phyloP scores from a whole-genome alignment of 2,113 vertebrate genomes.

The Perognathus longimembris region DNA sequence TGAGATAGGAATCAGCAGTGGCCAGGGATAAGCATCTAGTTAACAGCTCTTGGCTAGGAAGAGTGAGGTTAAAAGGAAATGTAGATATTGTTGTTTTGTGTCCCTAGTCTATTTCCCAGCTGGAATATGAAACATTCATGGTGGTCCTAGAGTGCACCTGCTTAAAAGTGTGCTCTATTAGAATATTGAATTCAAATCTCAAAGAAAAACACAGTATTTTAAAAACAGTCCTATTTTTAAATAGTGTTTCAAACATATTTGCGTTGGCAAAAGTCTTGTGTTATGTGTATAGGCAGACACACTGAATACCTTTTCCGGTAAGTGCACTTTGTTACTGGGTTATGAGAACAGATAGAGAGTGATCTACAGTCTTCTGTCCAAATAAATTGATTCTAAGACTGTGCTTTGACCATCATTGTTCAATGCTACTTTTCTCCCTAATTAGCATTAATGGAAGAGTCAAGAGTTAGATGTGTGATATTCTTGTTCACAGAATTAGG shows the following conservation, averaged over 20 bases:
- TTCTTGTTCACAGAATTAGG: not conserved
- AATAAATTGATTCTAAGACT: not conserved
- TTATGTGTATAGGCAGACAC: not conserved
- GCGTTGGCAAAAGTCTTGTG: not conserved
- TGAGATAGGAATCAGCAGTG: not conserved
- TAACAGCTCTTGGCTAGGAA: not conserved
- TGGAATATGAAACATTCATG: not conserved
- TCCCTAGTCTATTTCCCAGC: not conserved
- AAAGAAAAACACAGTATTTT: slow-evolving; percentile 10
- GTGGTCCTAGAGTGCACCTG: not conserved
- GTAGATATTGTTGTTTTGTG: not conserved
- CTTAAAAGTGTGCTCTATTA: not conserved
- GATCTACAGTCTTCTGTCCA: not conserved
- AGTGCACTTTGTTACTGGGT: not conserved
- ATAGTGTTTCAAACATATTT: not conserved
- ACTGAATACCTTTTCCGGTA: not conserved
- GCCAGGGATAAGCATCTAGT: not conserved
- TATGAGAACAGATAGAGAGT: not conserved
- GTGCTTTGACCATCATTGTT: not conserved
- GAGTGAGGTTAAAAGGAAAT: not conserved
- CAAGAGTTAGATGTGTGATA: not conserved
- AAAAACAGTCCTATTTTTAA: no score
- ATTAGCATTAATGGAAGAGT: not conserved
- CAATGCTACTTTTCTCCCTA: not conserved
- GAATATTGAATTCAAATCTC: not conserved